Conservation (phyloP, 2,797 vertebrate species). For the Silurus aristotelis region DNA sequence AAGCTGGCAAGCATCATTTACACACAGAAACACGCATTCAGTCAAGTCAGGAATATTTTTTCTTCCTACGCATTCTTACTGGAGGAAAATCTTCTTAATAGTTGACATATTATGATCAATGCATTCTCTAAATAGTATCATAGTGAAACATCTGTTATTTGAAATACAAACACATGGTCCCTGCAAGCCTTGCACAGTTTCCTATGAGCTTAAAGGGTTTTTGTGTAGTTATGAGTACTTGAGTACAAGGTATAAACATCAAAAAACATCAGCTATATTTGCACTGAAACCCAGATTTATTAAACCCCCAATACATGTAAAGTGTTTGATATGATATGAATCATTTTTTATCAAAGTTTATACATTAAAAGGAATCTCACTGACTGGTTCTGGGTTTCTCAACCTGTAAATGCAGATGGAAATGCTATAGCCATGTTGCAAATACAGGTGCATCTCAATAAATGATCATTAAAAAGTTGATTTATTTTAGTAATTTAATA, state of each 20-base stretch:
- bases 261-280: background rate
- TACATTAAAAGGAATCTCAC: background rate
- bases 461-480: background rate
- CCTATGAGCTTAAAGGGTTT: conserved; percentile 27
- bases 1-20: conserved; percentile 39
- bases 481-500: too few species aligned
- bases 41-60: conserved; percentile 40
- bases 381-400: background rate
- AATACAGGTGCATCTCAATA: background rate
- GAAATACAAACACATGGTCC: conserved; percentile 34
- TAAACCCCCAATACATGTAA: background rate
- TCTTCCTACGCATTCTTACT: conserved; percentile 41
- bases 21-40: conserved; percentile 39
- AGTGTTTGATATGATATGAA: background rate
- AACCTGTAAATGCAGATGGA: background rate
- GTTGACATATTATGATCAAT: conserved; percentile 44
- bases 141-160: conserved; percentile 59
- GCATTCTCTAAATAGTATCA: conserved; percentile 43
- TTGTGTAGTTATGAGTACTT: conserved; percentile 46
- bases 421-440: background rate
- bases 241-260: conserved; percentile 37
- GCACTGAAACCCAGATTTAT: background rate
- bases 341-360: background rate
- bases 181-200: conserved; percentile 32
- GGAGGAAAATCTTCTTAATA: conserved; percentile 37